phyloP scores from a whole-genome alignment of 2,113 vertebrate species.

The Ornithorhynchus anatinus region DNA sequence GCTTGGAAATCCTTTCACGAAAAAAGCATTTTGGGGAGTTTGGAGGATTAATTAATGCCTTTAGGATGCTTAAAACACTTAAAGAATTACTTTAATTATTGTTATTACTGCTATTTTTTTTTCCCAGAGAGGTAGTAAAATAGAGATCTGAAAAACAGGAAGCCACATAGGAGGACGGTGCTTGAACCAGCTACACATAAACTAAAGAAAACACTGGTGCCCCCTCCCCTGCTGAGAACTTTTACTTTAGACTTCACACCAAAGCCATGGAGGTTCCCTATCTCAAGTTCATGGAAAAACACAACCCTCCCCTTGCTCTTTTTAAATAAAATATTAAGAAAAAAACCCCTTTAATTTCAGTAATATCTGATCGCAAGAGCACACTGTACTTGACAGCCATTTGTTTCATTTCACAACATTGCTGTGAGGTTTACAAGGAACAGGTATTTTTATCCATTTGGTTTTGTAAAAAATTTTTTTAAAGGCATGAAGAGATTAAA shows the following conservation, averaged over 20 bases:
- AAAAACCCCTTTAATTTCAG: constrained; percentile 40
- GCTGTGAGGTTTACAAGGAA: not conserved
- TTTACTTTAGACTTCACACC: constrained; percentile 33
- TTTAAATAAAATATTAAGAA: constrained; percentile 30
- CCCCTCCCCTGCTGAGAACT: constrained; percentile 36
- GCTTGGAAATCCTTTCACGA: constrained; percentile 18
- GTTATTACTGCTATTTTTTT: no score
- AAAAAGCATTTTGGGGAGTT: constrained; percentile 29
- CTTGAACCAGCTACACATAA: constrained; percentile 1
- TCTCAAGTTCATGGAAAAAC: constrained; percentile 52
- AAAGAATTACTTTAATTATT: constrained; percentile 8
- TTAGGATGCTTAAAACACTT: constrained; percentile 18
- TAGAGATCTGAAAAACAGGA: constrained; percentile 12
- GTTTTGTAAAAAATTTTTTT: no score
- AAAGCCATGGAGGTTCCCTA: constrained; percentile 29
- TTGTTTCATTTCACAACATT: not conserved
- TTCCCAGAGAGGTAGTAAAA: constrained; percentile 26
- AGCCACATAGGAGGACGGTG: constrained; percentile 5
- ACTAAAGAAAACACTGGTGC: constrained; percentile 19
- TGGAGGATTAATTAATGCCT: constrained; percentile 49
- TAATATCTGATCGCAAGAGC: constrained; percentile 3
- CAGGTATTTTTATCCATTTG: not conserved
- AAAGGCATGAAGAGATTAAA: not conserved
- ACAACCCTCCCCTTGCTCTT: constrained; percentile 16
- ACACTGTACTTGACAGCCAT: not conserved